Evolutionary conservation across 2,797 vertebrate genomes (phyloP).

Genomic region (Tragopan temminckii): DNA sequence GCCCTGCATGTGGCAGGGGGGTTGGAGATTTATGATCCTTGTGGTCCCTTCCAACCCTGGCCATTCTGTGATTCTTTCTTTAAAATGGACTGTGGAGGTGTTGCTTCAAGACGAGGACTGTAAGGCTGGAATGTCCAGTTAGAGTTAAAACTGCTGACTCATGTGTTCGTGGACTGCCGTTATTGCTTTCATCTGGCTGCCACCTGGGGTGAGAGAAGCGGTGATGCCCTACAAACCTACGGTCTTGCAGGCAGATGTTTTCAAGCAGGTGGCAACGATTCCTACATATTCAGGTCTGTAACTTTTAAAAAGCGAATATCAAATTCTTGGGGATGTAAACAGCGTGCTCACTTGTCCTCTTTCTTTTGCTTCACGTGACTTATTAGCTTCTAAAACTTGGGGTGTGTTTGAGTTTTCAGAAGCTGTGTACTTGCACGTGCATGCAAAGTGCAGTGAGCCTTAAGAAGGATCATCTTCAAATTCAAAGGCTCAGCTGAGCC

Average conservation of each 20-base stretch:
- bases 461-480: neutral
- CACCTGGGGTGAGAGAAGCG: neutral
- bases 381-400: neutral
- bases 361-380: neutral
- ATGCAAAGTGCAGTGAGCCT: neutral
- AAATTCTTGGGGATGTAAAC: rapidly evolving
- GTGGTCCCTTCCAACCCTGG: too few relatives aligned
- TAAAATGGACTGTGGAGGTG: neutral
- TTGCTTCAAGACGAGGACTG: neutral
- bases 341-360: rapidly evolving
- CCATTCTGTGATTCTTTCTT: too few relatives aligned
- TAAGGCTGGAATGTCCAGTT: neutral
- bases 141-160: neutral
- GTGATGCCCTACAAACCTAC: neutral
- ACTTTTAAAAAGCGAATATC: rapidly evolving
- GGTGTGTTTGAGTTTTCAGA: rapidly evolving
- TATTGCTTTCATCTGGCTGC: neutral
- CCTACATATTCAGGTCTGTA: neutral
- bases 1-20: too few relatives aligned
- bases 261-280: neutral
- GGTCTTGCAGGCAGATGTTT: rapidly evolving
- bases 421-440: neutral
- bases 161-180: neutral
- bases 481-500: neutral
- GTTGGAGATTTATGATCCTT: too few relatives aligned